A percentile compares a stretch with the other conserved stretches of the same genome.
Conservation (phyloP, 2,797 vertebrate genomes). For the Masticophis lateralis region DNA sequence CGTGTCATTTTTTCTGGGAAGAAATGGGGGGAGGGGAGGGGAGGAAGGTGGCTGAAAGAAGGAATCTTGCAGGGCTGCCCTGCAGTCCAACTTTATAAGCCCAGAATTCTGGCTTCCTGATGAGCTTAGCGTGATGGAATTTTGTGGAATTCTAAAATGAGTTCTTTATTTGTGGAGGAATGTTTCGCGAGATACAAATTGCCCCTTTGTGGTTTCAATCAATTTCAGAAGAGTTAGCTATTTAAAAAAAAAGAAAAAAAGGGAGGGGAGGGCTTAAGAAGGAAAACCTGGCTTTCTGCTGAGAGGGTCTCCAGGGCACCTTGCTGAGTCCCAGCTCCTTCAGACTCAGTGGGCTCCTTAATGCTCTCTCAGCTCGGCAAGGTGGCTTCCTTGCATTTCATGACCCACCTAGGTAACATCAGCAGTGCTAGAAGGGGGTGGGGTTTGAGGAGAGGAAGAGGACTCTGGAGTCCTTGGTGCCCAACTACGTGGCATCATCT, state of each 20-base stretch:
- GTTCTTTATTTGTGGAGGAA: conserved; percentile 48
- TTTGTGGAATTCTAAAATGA: conserved; percentile 39
- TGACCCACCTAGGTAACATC: not conserved
- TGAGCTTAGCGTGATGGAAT: conserved; percentile 48
- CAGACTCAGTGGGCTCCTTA: not conserved
- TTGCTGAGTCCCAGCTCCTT: not conserved
- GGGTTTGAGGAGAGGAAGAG: not conserved
- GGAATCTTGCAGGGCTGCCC: not conserved
- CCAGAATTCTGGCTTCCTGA: conserved; percentile 27
- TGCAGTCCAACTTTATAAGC: conserved; percentile 28
- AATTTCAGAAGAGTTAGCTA: not conserved
- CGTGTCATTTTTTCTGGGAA: not conserved
- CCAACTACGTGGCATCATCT: not conserved
- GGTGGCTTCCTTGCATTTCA: too few species aligned
- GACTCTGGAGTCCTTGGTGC: not conserved
- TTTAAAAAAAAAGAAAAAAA: not conserved
- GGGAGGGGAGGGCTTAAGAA: not conserved
- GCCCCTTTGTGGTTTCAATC: conserved; percentile 30
- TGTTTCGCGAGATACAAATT: conserved; percentile 33
- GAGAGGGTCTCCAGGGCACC: not conserved
- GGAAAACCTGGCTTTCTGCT: not conserved
- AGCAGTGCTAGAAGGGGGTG: not conserved
- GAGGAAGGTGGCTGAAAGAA: conserved; percentile 12
- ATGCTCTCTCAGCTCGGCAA: not conserved
- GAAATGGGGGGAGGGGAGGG: not conserved